A percentile compares a stretch with the other conserved stretches of the same genome.
Conservation (phyloP, 2,888 invertebrate genomes). For the Adelphocoris suturalis region DNA sequence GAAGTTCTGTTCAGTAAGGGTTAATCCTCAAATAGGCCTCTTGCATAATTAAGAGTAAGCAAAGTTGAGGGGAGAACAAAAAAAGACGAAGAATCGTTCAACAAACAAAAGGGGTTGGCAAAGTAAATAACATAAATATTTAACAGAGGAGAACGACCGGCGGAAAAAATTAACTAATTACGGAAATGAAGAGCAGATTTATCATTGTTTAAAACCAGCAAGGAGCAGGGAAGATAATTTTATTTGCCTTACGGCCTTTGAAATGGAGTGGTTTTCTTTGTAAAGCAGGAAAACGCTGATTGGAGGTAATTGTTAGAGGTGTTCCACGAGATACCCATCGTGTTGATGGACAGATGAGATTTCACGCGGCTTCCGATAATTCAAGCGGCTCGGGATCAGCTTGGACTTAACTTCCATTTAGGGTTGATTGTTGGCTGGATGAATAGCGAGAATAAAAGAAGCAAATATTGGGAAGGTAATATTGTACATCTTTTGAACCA, state of each 20-base stretch:
- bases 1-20: too few relatives aligned
- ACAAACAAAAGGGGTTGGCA: neutral
- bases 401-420: neutral
- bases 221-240: neutral
- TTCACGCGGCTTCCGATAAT: neutral
- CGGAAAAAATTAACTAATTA: conserved; percentile 16
- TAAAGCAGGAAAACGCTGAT: neutral
- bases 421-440: too few relatives aligned
- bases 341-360: conserved; percentile 4
- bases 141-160: neutral
- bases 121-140: neutral
- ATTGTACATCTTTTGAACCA: too few relatives aligned
- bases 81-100: neutral
- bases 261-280: neutral
- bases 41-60: too few relatives aligned
- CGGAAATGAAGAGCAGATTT: conserved; percentile 13
- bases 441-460: too few relatives aligned
- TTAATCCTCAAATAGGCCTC: too few relatives aligned
- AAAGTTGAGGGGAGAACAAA: neutral
- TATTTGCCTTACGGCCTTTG: conserved; percentile 32
- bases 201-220: conserved; percentile 5
- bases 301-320: conserved; percentile 16
- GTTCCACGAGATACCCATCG: conserved; percentile 6
- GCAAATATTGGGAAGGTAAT: too few relatives aligned
- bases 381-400: neutral